Conservation (phyloP, 1,140 invertebrate genomes). For the Odontomachus brunneus region DNA sequence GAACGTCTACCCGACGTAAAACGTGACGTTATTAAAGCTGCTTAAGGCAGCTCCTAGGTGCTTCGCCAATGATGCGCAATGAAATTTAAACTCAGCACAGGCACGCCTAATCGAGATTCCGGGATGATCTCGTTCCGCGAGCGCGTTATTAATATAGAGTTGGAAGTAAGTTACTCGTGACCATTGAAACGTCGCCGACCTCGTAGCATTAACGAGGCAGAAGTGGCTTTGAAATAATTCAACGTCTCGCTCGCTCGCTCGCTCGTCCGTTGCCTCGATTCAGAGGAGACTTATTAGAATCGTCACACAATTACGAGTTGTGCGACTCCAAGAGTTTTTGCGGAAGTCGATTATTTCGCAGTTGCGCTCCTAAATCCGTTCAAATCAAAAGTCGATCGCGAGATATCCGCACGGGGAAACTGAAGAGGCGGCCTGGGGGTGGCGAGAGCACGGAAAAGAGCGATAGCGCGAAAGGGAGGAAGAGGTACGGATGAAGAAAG, state of each 20-base stretch:
- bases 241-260: conserved; percentile 19
- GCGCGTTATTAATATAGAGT: conserved; percentile 34
- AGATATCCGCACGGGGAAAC: conserved; percentile 10
- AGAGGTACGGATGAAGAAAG: too few species aligned
- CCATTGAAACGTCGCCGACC: conserved; percentile 27
- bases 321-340: conserved; percentile 17
- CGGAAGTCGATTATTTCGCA: conserved; percentile 27
- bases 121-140: not conserved
- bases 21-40: conserved; percentile 36
- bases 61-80: conserved; percentile 36
- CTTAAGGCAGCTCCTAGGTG: not conserved
- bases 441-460: not conserved
- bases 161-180: conserved; percentile 19
- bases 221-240: conserved; percentile 52
- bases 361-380: conserved; percentile 7
- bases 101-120: conserved; percentile 32
- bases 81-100: conserved; percentile 22
- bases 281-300: conserved; percentile 20
- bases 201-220: conserved; percentile 21
- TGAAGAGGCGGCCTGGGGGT: too few species aligned
- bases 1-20: conserved; percentile 29
- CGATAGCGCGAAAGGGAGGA: not conserved
- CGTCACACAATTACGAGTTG: conserved; percentile 31
- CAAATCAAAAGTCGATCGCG: not conserved
- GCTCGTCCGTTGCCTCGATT: conserved; percentile 11